phyloP scores from a whole-genome alignment of 2,113 vertebrate species.

The Pao palembangensis region DNA sequence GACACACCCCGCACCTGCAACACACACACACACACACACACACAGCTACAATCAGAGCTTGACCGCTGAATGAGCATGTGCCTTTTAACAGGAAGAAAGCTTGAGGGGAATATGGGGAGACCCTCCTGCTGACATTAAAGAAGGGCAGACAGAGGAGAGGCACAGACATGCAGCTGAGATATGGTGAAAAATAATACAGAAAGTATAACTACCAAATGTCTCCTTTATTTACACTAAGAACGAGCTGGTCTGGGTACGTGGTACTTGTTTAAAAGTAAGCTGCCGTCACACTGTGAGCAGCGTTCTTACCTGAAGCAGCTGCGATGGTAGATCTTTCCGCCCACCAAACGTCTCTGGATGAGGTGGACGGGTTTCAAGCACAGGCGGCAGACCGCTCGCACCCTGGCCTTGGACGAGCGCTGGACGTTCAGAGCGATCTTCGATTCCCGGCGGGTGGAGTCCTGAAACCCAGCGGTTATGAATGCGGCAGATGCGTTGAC shows the following conservation, averaged over 20 bases:
- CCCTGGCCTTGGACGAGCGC: constrained; percentile 44
- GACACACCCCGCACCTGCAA: constrained; percentile 83
- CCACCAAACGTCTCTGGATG: constrained; percentile 81
- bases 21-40: constrained; percentile 9
- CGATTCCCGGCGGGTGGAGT: constrained; percentile 15
- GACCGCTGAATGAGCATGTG: no score
- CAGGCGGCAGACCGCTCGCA: constrained; percentile 44
- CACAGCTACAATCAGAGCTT: no score
- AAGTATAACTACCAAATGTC: no score
- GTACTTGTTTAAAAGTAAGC: not conserved
- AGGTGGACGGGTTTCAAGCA: constrained; percentile 82
- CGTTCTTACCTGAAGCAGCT: constrained; percentile 85
- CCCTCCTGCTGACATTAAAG: no score
- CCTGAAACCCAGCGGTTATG: constrained; percentile 25
- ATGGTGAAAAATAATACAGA: no score
- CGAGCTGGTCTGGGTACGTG: no score
- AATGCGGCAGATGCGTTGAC: not conserved
- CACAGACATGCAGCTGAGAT: no score
- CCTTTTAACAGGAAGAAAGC: no score
- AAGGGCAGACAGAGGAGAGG: no score
- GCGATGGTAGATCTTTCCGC: constrained; percentile 84
- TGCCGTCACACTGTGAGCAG: constrained; percentile 33
- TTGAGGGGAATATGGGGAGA: no score
- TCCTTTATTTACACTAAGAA: no score
- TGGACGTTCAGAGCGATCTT: not conserved